Evolutionary conservation across 2,888 invertebrate species (phyloP).

Genomic region (Rhagonycha fulva): DNA sequence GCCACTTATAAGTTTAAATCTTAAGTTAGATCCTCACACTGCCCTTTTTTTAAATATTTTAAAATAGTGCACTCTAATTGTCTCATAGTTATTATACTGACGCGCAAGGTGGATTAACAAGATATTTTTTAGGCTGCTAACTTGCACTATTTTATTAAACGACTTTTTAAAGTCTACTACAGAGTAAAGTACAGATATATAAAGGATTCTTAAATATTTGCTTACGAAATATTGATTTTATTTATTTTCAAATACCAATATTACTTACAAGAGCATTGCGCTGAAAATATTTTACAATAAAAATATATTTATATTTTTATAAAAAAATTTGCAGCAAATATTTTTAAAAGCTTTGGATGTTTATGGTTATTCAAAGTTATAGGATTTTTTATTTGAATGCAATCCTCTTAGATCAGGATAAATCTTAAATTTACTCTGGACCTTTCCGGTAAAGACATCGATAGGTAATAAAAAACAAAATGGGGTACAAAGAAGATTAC

Average conservation of each 20-base stretch:
- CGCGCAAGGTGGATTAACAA: too few species aligned
- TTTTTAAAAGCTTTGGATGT: background rate
- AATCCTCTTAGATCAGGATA: background rate
- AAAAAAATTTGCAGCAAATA: background rate
- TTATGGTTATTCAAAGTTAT: background rate
- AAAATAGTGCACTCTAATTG: too few species aligned
- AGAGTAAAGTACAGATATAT: background rate
- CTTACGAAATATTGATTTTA: background rate
- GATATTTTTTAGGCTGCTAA: too few species aligned
- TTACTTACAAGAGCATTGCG: background rate
- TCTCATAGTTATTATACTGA: too few species aligned
- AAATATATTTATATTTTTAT: background rate
- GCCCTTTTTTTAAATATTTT: too few species aligned
- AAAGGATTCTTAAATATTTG: background rate
- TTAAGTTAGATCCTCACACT: too few species aligned
- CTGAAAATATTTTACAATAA: background rate
- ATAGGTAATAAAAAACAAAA: conserved; percentile 2
- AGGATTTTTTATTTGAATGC: background rate
- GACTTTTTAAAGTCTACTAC: too few species aligned
- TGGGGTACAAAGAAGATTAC: background rate
- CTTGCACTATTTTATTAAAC: too few species aligned
- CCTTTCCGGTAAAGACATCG: background rate
- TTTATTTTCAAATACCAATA: background rate
- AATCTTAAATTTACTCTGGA: background rate
- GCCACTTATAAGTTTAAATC: too few species aligned